Conservation (phyloP, 2,113 vertebrate genomes). For the Sporophila hypoxantha region DNA sequence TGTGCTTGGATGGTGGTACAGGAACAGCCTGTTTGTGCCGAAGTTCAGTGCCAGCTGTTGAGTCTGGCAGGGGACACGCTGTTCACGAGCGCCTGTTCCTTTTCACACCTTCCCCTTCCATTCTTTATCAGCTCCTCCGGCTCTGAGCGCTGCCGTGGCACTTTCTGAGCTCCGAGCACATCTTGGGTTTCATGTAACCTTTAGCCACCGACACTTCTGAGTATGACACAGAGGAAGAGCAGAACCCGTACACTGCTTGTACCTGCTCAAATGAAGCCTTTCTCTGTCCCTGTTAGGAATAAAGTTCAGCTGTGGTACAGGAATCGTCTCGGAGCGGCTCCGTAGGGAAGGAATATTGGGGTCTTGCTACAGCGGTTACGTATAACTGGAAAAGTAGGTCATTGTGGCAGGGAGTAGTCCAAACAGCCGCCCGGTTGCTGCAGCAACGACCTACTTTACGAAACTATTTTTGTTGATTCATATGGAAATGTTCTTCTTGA, state of each 20-base stretch:
- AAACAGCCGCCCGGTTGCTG: constrained; percentile 70
- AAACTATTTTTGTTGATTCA: constrained; percentile 76
- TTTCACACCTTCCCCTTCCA: background rate
- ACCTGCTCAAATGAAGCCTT: background rate
- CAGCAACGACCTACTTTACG: constrained; percentile 81
- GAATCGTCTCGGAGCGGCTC: constrained; percentile 40
- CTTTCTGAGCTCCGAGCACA: background rate
- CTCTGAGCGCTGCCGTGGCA: background rate
- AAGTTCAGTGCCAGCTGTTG: background rate
- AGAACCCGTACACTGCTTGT: background rate
- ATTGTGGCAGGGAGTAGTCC: constrained; percentile 73
- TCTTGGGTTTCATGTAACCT: constrained; percentile 5
- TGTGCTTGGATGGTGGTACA: background rate
- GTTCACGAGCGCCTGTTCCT: background rate
- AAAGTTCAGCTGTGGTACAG: background rate
- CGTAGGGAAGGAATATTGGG: constrained; percentile 48
- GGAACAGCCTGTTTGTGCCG: background rate
- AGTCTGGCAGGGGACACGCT: background rate
- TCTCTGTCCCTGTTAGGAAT: background rate
- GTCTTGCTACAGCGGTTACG: constrained; percentile 54
- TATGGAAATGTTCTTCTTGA: constrained; percentile 67
- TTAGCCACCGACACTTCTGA: background rate
- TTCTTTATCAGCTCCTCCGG: background rate
- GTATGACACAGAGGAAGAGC: background rate
- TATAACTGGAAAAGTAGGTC: constrained; percentile 77